Base-by-base conservation (phyloP, 2,113 vertebrate genomes). In the Psilopsiagon aurifrons region DNA sequence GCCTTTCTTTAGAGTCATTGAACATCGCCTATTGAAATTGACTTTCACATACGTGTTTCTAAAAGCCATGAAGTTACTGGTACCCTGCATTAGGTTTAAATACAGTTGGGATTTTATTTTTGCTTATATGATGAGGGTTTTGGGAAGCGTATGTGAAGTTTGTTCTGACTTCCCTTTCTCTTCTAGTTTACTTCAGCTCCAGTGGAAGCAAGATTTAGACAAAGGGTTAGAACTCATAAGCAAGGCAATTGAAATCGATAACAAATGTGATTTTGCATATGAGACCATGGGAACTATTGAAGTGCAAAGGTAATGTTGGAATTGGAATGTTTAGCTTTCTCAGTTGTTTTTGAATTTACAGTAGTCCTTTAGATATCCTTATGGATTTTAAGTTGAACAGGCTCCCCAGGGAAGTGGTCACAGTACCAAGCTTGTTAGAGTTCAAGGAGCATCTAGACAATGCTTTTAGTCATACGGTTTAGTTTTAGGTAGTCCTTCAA, bases 261-360 rank as follows among this genome's bases (percentile, higher is more conserved):
- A 99, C 98, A 99, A 99, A 97, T 99, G 99, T 97, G 99, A 99
- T 97, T 99, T 99, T 98, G 99, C 99, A 17, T 99, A 99, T 55
- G 99, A 99, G 98, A 99, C 99, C 24, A 99, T 99, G 99, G 99
- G 99, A 97, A 99, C 99, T 95, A 99, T 99, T 91, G 99, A 99
- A 98, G 99, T 99, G 64, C 99, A 99, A 95, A 99, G 99, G 99
- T 99, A 97, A 98, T 92, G 39, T 55, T 88, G 35, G 35, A 79
- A 52, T 29, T 76, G 17, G 17, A n/a, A 54, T 24, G 46, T 70
- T 88, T 11, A 71, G 31, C 63, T 28, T 76, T 92, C 57, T 46
- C 41, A 29, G 46, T 86, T 90, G 64, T 16, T 68, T 49, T 22
- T 80, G 31, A 75, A 90, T 74, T 57, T 29, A 60, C 11, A 85